Conservation (phyloP, 1,140 invertebrate genomes). For the Araneus ventricosus region DNA sequence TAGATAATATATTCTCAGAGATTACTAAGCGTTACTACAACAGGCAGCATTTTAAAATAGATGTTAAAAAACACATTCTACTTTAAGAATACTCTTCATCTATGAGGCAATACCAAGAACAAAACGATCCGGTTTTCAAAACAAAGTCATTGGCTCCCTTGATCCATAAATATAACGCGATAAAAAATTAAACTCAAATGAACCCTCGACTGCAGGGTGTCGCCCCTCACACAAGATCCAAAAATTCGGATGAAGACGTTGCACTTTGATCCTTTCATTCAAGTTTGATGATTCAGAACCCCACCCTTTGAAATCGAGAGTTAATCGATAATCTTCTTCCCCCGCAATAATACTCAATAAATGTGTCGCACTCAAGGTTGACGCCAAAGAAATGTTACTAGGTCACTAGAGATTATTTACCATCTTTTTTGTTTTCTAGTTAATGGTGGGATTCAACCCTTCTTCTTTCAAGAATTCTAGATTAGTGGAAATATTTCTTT, state of each 20-base stretch:
- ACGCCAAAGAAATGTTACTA: conserved; percentile 10
- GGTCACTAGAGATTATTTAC: neutral
- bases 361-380: neutral
- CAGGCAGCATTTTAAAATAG: too few species aligned
- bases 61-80: too few species aligned
- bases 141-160: neutral
- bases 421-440: neutral
- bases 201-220: neutral
- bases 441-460: neutral
- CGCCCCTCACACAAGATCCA: neutral
- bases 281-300: conserved; percentile 60
- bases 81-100: neutral
- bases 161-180: conserved; percentile 9
- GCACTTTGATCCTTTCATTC: conserved; percentile 58
- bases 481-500: too few species aligned
- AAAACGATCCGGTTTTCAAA: neutral
- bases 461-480: neutral
- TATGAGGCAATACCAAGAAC: neutral
- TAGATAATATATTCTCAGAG: too few species aligned
- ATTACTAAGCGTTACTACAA: too few species aligned
- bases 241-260: conserved; percentile 39
- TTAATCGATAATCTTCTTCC: conserved; percentile 52
- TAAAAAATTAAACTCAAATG: conserved; percentile 58
- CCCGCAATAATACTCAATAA: neutral
- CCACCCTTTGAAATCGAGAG: conserved; percentile 64